Conservation (phyloP, 2,113 vertebrate species). For the Tetrao urogallus region DNA sequence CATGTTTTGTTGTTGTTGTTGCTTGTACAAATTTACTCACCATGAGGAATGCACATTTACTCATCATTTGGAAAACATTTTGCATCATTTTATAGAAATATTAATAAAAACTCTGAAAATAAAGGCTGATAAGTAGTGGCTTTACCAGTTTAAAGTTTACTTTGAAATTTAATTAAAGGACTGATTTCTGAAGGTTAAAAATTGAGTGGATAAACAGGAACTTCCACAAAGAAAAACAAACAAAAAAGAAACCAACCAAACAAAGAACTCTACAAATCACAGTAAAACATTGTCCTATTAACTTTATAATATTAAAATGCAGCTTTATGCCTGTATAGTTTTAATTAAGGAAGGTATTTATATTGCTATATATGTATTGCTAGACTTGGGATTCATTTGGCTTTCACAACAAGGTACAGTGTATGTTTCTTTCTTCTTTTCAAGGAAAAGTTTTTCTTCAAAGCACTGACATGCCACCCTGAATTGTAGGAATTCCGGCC, state of each 20-base stretch:
- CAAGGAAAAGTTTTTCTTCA: neutral
- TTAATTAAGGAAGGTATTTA: neutral
- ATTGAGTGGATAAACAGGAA: neutral
- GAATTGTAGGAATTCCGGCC: neutral
- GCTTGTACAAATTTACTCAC: neutral
- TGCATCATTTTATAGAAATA: neutral
- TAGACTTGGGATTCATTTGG: neutral
- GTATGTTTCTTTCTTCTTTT: neutral
- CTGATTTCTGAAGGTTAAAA: neutral
- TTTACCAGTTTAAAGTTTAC: neutral
- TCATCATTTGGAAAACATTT: neutral
- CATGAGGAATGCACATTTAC: neutral
- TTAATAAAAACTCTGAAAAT: neutral
- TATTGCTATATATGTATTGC: neutral
- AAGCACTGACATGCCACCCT: neutral
- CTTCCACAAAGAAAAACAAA: neutral
- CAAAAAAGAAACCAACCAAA: neutral
- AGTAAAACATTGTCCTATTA: neutral
- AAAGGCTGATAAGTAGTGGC: neutral
- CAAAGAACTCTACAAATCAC: neutral
- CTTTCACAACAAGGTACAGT: neutral
- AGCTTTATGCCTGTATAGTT: neutral
- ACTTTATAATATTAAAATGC: neutral
- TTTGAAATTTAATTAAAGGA: neutral
- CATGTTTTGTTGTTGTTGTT: too few relatives aligned